phyloP scores from a whole-genome alignment of 2,113 vertebrate species.

The Corvus moneduloides region DNA sequence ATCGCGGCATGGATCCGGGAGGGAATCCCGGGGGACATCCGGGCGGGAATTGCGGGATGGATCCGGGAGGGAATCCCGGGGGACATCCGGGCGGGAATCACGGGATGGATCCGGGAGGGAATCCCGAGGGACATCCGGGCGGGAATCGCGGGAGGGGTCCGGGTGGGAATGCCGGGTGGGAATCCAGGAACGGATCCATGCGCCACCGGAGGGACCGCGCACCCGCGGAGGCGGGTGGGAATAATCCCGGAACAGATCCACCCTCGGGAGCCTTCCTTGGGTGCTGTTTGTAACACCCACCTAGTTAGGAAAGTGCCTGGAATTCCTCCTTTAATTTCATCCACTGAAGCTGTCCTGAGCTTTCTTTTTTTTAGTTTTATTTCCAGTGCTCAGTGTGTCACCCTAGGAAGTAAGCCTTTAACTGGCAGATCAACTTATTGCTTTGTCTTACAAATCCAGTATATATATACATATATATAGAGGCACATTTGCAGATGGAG shows the following conservation, averaged over 20 bases:
- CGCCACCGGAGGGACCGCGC: no score
- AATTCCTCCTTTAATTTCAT: background rate
- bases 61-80: no score
- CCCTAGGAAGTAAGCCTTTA: background rate
- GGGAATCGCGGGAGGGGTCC: no score
- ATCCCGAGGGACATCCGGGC: no score
- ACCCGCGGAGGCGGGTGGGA: no score
- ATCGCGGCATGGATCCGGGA: background rate
- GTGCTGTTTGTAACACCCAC: no score
- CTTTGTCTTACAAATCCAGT: background rate
- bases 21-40: background rate
- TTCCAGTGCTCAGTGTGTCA: fast-evolving
- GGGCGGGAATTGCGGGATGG: fast-evolving
- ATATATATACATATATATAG: no score
- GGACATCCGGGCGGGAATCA: no score
- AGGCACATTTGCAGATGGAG: no score
- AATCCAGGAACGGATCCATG: fast-evolving
- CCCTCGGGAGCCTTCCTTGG: no score
- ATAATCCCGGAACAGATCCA: fast-evolving
- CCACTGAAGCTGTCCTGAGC: background rate
- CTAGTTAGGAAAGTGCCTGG: fast-evolving
- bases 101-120: no score
- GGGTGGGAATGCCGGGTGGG: fast-evolving
- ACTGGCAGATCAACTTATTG: fast-evolving
- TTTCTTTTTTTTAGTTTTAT: background rate